phyloP scores from a whole-genome alignment of 2,888 invertebrate species.

The Lobophora halterata region DNA sequence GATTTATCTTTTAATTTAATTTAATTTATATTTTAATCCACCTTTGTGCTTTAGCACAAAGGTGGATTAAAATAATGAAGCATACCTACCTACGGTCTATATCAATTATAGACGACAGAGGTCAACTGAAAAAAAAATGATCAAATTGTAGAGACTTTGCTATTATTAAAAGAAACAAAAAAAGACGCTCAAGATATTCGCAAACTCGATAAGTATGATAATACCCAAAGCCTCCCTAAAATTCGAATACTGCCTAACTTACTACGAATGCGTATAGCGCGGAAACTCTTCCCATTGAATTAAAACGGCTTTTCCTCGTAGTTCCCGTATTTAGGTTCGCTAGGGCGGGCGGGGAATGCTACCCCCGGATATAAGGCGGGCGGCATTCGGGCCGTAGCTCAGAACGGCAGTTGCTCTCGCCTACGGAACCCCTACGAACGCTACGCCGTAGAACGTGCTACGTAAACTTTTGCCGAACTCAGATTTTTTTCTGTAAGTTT shows the following conservation, averaged over 20 bases:
- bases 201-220: constrained; percentile 24
- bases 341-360: constrained; percentile 30
- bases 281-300: constrained; percentile 32
- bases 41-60: too few species aligned
- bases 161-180: constrained; percentile 11
- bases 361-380: constrained; percentile 56
- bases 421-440: constrained; percentile 48
- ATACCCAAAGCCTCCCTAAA: constrained; percentile 20
- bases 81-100: too few species aligned
- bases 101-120: too few species aligned
- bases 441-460: constrained; percentile 42
- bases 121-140: too few species aligned
- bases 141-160: background rate
- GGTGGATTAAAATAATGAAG: too few species aligned
- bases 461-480: constrained; percentile 51
- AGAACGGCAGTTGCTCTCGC: constrained; percentile 60
- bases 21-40: too few species aligned
- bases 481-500: constrained; percentile 5
- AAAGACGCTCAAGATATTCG: constrained; percentile 10
- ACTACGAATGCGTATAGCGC: constrained; percentile 21
- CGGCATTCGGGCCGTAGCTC: constrained; percentile 45
- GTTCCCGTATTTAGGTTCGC: constrained; percentile 30
- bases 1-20: too few species aligned
- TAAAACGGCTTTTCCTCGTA: constrained; percentile 34
- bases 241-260: constrained; percentile 18